These are phyloP conservation scores for Parotia lawesii DNA, from an alignment of 2,113 vertebrate species.

Conservation along the genomic window DNA sequence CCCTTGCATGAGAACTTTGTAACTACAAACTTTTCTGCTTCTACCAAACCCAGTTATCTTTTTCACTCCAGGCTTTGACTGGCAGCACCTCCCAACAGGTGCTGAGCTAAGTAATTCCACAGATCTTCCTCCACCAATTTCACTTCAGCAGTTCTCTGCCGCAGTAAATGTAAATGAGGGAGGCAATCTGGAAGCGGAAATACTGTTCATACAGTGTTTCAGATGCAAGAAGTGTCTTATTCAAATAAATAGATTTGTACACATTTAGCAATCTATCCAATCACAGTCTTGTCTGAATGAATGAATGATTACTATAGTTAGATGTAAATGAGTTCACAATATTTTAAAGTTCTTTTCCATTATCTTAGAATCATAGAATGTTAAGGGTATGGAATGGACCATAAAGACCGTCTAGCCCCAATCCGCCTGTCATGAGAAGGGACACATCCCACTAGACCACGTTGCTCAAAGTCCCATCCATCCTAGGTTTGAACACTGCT, in stretches of 20 bases:
- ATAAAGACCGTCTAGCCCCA: rapidly evolving
- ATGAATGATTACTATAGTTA: not conserved
- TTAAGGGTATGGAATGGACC: not conserved
- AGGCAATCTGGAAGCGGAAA: not conserved
- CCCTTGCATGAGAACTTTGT: not conserved
- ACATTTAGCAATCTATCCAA: not conserved
- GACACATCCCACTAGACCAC: not conserved
- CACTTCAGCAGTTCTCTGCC: not conserved
- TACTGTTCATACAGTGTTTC: not conserved
- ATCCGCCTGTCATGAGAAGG: too few relatives aligned
- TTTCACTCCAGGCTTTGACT: not conserved
- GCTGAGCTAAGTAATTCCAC: constrained; percentile 19
- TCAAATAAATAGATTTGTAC: not conserved
- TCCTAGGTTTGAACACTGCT: not conserved
- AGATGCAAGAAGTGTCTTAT: not conserved
- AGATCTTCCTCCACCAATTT: not conserved
- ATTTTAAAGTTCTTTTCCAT: not conserved
- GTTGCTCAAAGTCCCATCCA: not conserved
- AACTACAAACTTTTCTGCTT: not conserved
- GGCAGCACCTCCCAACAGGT: not conserved
- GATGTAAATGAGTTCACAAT: not conserved
- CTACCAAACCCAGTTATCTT: not conserved
- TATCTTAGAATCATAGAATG: not conserved
- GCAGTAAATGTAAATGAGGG: not conserved
- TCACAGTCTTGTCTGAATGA: not conserved